Base-by-base conservation (phyloP, 2,113 vertebrate genomes). In the Alethe diademata region DNA sequence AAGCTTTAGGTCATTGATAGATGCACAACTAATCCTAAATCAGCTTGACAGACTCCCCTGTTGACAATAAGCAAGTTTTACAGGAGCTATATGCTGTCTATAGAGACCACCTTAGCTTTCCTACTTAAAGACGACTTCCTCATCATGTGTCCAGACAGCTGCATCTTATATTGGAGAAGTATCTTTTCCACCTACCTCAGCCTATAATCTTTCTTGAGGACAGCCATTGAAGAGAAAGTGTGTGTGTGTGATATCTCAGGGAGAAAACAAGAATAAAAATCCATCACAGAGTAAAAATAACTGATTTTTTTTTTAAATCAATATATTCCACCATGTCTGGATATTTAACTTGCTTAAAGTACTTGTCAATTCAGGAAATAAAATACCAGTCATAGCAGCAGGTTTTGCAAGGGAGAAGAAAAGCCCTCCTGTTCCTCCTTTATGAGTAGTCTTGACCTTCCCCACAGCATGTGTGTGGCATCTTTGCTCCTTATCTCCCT, bases 271-370 rank as follows among this genome's bases (percentile, higher is more conserved):
- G 45, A 92, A 51, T 47, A 38, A 43, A 64, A 78, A 78, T 28
- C 23, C 25, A 65, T 54, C 6, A 8, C 10, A 16, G 38, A 42
- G 38, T 19, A 42, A 81, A 87, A 85, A 67, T 35, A 47, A 38
- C 3, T 11, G 12, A 65, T 13, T 51, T 29, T 12, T 13, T 26
- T 19, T 64, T 64, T n/a, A 29, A 9, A 42, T 8, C 29, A 47
- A 56, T 60, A 78, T n/a, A 81, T 78, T 79, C 76, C 48, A 93
- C 67, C 36, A 66, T 0, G 0, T 60, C 85, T 74, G 43, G 26
- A 43, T 83, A 73, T 86, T 92, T 74, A 85, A 33, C 61, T 94
- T 74, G 26, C 14, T 53, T 64, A 90, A 93, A 93, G 87, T 75
- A 66, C 43, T 78, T 81, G 60, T 78, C 54, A 81, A 29, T 64